Evolutionary conservation across 2,113 vertebrate genomes (phyloP).

Genomic region (Dipodomys stephensi): DNA sequence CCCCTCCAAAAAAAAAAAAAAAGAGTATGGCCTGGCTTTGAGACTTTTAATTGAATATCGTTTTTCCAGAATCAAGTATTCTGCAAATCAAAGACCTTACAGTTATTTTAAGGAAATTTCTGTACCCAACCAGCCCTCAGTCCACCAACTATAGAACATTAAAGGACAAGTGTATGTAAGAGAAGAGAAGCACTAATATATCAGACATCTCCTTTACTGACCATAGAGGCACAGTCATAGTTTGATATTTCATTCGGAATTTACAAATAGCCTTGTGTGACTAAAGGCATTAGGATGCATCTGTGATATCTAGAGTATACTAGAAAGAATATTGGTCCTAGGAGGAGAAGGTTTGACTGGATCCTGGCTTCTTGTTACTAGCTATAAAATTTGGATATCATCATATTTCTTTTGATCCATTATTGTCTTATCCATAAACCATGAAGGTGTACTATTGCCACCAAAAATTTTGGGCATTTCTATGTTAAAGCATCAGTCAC

Average conservation of each 20-base stretch:
- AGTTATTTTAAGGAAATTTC: slow-evolving; percentile 49
- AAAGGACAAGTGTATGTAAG: slow-evolving; percentile 31
- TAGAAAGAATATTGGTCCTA: slow-evolving; percentile 15
- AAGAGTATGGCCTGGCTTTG: slow-evolving; percentile 26
- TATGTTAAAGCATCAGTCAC: background rate
- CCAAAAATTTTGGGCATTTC: slow-evolving; percentile 40
- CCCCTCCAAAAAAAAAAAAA: background rate
- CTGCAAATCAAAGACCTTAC: slow-evolving; percentile 37
- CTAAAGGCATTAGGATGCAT: background rate
- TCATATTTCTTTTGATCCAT: slow-evolving; percentile 39
- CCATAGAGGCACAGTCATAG: background rate
- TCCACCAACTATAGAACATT: background rate
- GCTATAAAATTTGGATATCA: slow-evolving; percentile 40
- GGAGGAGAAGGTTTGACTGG: background rate
- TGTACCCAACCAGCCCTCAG: background rate
- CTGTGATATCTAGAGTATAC: background rate
- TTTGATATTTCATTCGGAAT: slow-evolving; percentile 29
- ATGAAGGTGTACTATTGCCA: slow-evolving; percentile 40
- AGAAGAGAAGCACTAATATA: slow-evolving; percentile 28
- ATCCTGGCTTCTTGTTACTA: slow-evolving; percentile 25
- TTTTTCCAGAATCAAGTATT: slow-evolving; percentile 51
- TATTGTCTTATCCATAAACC: slow-evolving; percentile 59
- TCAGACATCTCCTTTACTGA: slow-evolving; percentile 20
- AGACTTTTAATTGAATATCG: slow-evolving; percentile 47
- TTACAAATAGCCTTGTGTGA: slow-evolving; percentile 41